Evolutionary conservation across 2,888 invertebrate genomes (phyloP), one percentile per base, ranked within the genome.

Genomic region (Perdita meconis): DNA sequence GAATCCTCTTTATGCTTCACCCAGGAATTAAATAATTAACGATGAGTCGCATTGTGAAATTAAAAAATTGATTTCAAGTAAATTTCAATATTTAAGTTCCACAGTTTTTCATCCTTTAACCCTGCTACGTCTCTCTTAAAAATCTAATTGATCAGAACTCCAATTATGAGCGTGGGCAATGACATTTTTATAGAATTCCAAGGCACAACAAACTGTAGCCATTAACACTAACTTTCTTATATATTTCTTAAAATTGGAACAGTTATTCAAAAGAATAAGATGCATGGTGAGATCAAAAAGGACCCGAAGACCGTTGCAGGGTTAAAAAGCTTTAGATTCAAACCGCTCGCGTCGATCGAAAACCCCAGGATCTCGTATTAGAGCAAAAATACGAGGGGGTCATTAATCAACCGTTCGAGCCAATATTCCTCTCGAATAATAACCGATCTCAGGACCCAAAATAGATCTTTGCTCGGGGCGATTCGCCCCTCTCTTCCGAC

Each of bases 341-440:
- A 61, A 66, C 56, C 34, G 44, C 22, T 19, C 34, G 19, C 16
- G 51, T 10, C 22, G 59, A 65, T 71, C 55, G 55, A 60, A 53
- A 55, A 26, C 24, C 53, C 42, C 47, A 30, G 26, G 4, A 5
- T n/a, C 24, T 13, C 10, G 44, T 61, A 71, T 55, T 56, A 38
- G 26, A 51, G 61, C 26, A 55, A 72, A 73, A 79, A 78, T 78
- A 78, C 51, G 74, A 40, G 60, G 34, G 56, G 50, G 42, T 59
- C 59, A 82, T 84, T 81, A 84, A 84, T 83, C 81, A 75, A 67
- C 19, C 44, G 61, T 57, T 55, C 64, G 66, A 61, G 47, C 67
- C 55, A 50, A 57, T 73, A 74, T 81, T 36, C 81, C 69, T 38
- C 67, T 65, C 30, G 77, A 80, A 84, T 84, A 72, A 70, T 80